phyloP scores from a whole-genome alignment of 2,113 vertebrate species.

The Engraulis encrasicolus region DNA sequence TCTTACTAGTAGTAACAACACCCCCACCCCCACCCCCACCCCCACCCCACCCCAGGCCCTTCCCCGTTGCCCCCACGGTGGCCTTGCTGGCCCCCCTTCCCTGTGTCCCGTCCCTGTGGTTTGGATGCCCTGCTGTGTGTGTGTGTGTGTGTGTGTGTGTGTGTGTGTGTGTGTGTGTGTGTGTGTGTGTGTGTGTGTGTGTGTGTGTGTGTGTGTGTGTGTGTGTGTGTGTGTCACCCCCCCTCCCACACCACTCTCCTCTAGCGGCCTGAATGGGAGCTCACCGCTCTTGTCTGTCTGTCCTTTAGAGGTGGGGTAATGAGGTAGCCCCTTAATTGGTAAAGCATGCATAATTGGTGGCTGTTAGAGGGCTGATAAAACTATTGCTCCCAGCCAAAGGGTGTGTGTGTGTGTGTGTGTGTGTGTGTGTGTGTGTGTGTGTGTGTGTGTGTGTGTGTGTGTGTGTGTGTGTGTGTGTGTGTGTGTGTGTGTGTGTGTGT shows the following conservation, averaged over 20 bases:
- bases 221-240: slow-evolving; percentile 73
- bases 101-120: too few relatives aligned
- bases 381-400: slow-evolving; percentile 67
- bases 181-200: too few relatives aligned
- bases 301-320: slow-evolving; percentile 71
- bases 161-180: too few relatives aligned
- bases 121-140: too few relatives aligned
- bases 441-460: slow-evolving; percentile 45
- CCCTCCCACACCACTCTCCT: too few relatives aligned
- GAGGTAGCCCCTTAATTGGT: slow-evolving; percentile 85
- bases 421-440: slow-evolving; percentile 53
- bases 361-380: slow-evolving; percentile 84
- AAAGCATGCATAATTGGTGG: slow-evolving; percentile 81
- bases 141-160: too few relatives aligned
- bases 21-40: slow-evolving; percentile 68
- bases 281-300: slow-evolving; percentile 79
- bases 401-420: slow-evolving; percentile 50
- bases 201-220: slow-evolving; percentile 56
- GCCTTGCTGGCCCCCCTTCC: too few relatives aligned
- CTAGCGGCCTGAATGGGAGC: slow-evolving; percentile 78
- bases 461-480: background rate
- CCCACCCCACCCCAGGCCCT: too few relatives aligned
- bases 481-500: background rate
- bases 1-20: too few relatives aligned
- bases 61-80: background rate